Evolutionary conservation across 2,888 invertebrate genomes (phyloP), one percentile per base, ranked within the genome.

Genomic region (Hetaerina titia): DNA sequence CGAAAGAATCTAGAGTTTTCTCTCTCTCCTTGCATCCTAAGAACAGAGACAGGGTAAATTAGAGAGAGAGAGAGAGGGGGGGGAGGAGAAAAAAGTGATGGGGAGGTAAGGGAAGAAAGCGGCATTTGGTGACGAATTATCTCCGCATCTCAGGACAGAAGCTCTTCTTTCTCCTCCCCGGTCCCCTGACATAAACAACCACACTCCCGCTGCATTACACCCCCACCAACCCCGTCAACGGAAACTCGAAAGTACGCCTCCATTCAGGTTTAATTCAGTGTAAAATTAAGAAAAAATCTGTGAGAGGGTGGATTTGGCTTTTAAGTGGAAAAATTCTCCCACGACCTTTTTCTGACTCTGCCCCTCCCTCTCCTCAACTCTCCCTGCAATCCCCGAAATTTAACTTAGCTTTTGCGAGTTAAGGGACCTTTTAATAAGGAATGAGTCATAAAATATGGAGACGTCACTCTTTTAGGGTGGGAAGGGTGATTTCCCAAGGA

Each of bases 381-480:
- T 31, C 25, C 4, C 25, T 11, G 81, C 69, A 69, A 22, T n/a
- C 69, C 81, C 81, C 81, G 11, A 81, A 89, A n/a, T 89, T 89
- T 13, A 58, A 89, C 89, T 89, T 58, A 57, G 58, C 89, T 89
- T n/a, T 57, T n/a, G 11, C 45, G 89, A 89, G 89, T 89, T 89
- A 22, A 56, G 31, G 57, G 57, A 89, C 57, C 89, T 89, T 89
- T 89, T 57, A 89, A 89, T 89, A 89, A 89, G 89, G 22, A 89
- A 89, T 89, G 89, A 89, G 22, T 58, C 89, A 58, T 89, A n/a
- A 89, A 89, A 89, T 89, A 89, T 89, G 57, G 57, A 58, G 57
- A 7, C 22, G 7, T 57, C 58, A 58, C 17, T 58, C 22, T 31
- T 81, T 81, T 13, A 81, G 31, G 2, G 31, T 81, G 13, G 81